Evolutionary conservation across 2,113 vertebrate genomes (phyloP).

Genomic region (Lepidothrix coronata): DNA sequence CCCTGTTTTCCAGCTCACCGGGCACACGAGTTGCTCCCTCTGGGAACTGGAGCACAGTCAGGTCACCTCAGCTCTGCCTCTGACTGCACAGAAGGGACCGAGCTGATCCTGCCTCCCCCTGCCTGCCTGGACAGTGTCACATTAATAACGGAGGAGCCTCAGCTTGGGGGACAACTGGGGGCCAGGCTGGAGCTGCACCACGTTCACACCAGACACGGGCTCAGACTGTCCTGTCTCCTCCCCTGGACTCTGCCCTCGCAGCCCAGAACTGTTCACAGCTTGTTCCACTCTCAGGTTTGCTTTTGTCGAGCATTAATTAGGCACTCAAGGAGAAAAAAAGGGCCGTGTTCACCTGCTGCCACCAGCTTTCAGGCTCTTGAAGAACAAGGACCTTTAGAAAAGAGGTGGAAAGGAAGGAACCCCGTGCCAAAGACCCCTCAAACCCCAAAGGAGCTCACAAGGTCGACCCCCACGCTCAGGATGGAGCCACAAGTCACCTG

Average conservation of each 20-base stretch:
- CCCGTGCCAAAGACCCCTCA: neutral
- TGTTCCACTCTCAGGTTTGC: neutral
- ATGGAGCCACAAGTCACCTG: neutral
- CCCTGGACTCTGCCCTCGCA: neutral
- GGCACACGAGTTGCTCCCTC: neutral
- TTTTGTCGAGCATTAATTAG: accelerated
- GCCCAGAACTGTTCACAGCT: neutral
- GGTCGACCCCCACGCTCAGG: neutral
- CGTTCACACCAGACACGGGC: neutral
- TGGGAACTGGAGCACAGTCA: neutral
- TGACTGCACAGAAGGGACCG: neutral
- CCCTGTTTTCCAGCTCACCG: neutral
- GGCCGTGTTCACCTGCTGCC: accelerated
- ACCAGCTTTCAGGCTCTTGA: neutral
- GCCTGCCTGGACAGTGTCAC: neutral
- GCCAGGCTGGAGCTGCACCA: neutral
- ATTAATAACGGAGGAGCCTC: neutral
- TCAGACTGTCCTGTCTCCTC: neutral
- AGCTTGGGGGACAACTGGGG: neutral
- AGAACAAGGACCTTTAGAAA: neutral
- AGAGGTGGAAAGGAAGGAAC: neutral
- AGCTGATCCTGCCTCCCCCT: neutral
- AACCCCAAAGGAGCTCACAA: neutral
- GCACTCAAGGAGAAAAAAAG: too few relatives aligned
- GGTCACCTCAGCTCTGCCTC: neutral